A percentile compares a stretch with the other conserved stretches of the same genome.
These are phyloP conservation scores for Sebastes fasciatus DNA, from an alignment of 2,113 vertebrate genomes.

Conservation along the genomic window DNA sequence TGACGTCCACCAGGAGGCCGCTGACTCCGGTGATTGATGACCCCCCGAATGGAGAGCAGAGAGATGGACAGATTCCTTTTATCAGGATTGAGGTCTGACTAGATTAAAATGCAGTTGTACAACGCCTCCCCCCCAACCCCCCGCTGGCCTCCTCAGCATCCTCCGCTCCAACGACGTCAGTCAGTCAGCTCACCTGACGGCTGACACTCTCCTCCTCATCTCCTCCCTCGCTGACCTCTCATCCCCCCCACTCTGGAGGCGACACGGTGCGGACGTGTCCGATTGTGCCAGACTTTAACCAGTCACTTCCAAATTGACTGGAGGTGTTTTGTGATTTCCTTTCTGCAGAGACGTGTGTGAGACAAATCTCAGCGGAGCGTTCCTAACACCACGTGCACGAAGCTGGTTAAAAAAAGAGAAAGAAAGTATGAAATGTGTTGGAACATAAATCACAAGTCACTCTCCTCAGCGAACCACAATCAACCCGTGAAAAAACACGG, in stretches of 20 bases:
- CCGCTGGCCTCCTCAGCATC: conserved; percentile 14
- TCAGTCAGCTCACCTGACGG: conserved; percentile 53
- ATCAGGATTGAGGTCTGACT: conserved; percentile 72
- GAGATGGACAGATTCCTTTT: conserved; percentile 75
- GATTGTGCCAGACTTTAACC: conserved; percentile 55
- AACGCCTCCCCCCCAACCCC: conserved; percentile 35
- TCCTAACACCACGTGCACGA: conserved; percentile 42
- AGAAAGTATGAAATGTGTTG: conserved; percentile 36
- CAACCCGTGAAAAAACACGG: conserved; percentile 48
- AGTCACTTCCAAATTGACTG: conserved; percentile 49
- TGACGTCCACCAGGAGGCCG: conserved; percentile 34
- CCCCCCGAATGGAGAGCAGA: conserved; percentile 59
- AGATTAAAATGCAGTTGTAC: conserved; percentile 79
- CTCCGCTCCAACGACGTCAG: conserved; percentile 14
- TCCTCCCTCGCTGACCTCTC: conserved; percentile 41
- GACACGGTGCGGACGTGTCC: conserved; percentile 34
- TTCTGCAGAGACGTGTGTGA: conserved; percentile 7
- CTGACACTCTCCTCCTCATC: conserved; percentile 27
- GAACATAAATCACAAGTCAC: conserved; percentile 45
- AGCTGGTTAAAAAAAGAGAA: conserved; percentile 10
- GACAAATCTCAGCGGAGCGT: conserved; percentile 38
- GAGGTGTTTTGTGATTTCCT: conserved; percentile 46
- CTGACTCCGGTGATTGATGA: conserved; percentile 74
- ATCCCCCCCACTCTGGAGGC: conserved; percentile 17
- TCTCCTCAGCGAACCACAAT: conserved; percentile 43